These are phyloP conservation scores for Allygus modestus DNA, from an alignment of 2,888 invertebrate species.

Conservation along the genomic window DNA sequence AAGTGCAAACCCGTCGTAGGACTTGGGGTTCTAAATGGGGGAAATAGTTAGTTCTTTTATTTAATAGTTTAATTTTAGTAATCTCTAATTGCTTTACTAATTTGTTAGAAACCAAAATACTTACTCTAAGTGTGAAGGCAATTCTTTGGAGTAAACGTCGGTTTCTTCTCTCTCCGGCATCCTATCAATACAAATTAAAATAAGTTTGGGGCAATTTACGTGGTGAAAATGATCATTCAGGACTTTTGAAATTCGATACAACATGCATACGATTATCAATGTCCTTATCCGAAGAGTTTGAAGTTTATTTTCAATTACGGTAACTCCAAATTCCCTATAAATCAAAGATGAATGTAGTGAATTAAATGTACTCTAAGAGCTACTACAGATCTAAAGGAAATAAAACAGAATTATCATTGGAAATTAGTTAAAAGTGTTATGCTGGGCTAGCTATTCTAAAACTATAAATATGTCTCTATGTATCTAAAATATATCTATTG, in stretches of 20 bases:
- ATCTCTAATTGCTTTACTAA: neutral
- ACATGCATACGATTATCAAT: neutral
- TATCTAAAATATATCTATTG: too few relatives aligned
- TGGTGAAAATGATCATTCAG: too few relatives aligned
- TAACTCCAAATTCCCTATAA: neutral
- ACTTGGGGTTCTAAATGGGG: neutral
- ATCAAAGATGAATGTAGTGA: too few relatives aligned
- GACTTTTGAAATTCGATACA: too few relatives aligned
- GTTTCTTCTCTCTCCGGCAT: constrained; percentile 48
- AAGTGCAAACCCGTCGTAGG: constrained; percentile 31
- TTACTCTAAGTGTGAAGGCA: constrained; percentile 62
- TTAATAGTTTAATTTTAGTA: neutral
- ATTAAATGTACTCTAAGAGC: too few relatives aligned
- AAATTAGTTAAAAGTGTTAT: too few relatives aligned
- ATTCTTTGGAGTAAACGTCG: constrained; percentile 57
- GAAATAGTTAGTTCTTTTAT: neutral
- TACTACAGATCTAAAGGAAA: too few relatives aligned
- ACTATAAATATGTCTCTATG: too few relatives aligned
- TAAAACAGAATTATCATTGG: too few relatives aligned
- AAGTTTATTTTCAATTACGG: constrained; percentile 16
- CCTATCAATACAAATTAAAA: constrained; percentile 29
- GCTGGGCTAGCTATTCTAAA: too few relatives aligned
- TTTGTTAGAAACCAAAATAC: neutral
- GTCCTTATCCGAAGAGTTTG: constrained; percentile 13
- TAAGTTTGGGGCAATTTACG: neutral